Evolutionary conservation across 2,113 vertebrate genomes (phyloP), one percentile per base, ranked within the genome.

Genomic region (Pseudopodoces humilis): DNA sequence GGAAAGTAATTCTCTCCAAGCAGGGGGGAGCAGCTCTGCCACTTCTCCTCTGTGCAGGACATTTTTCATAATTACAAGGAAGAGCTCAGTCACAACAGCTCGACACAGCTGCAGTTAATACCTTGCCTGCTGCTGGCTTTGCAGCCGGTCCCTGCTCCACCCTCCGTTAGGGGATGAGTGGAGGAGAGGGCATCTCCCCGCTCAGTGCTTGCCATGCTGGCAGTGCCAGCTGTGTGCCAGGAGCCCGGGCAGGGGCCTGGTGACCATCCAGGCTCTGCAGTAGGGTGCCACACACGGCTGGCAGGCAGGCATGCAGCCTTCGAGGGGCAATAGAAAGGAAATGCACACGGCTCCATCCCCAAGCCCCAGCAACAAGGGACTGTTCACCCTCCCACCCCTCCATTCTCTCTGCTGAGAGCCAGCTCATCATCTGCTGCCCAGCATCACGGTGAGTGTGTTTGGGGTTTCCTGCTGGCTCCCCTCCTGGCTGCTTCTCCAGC

Each of bases 41-140:
- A 68, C 91, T 89, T 94, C 74, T 86, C 60, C 84, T 37, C 75
- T 55, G 72, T 31, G 76, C 82, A 58, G 93, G 92, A 95, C 91
- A 94, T 97, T 97, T 96, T 96, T 97, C 93, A 90, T 90, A 90
- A 96, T 96, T 96, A 96, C 55, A 82, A 78, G 91, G 94, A 90
- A 86, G 95, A 95, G 84, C 75, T 91, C 83, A 62, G 89, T 88
- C 92, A 78, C 88, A 84, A 33, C 15, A 13, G 92, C 95, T 94
- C 31, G 2, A 52, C 81, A 78, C 88, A 81, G 87, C 90, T 89
- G 88, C 86, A 84, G 43, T 92, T 91, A 94, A 95, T 92, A 92
- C 93, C 72, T 19, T 35, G 53, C 81, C 75, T 8, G 5, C 80
- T 44, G 90, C 94, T 76, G 67, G 75, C 72, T 86, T 78, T 44